Evolutionary conservation across 2,797 vertebrate genomes (phyloP).

Genomic region (Sebastes cheni): DNA sequence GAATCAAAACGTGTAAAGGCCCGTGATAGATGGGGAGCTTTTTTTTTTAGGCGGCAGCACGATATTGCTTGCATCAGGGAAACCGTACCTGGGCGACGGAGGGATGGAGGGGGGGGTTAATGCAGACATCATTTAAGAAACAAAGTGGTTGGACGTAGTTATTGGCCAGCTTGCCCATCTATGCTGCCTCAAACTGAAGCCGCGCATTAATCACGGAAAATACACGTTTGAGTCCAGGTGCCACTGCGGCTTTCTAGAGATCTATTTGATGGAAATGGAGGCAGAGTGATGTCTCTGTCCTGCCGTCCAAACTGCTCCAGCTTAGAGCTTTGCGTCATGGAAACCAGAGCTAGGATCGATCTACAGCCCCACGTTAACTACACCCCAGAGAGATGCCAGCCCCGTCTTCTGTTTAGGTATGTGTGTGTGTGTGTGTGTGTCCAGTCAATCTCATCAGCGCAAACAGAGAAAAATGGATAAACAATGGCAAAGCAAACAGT

Average conservation of each 20-base stretch:
- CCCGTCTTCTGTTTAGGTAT: conserved; percentile 74
- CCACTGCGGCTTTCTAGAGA: conserved; percentile 30
- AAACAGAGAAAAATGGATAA: conserved; percentile 81
- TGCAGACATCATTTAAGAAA: conserved; percentile 40
- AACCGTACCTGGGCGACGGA: conserved; percentile 10
- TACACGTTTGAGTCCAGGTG: conserved; percentile 21
- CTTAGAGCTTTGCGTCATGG: conserved; percentile 69
- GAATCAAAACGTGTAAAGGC: conserved; percentile 57
- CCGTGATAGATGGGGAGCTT: conserved; percentile 47
- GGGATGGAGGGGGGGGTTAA: conserved; percentile 20
- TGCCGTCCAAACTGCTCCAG: conserved; percentile 55
- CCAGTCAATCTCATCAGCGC: conserved; percentile 75
- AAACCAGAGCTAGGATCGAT: conserved; percentile 80
- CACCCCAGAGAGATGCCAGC: conserved; percentile 73
- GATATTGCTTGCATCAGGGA: conserved; percentile 53
- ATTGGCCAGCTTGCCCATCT: conserved; percentile 12
- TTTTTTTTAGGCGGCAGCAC: conserved; percentile 26
- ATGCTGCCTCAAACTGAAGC: conserved; percentile 33
- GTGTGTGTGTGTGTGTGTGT: conserved; percentile 41
- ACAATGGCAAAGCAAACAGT: conserved; percentile 78
- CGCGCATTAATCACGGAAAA: conserved; percentile 41
- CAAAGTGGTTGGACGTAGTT: conserved; percentile 28
- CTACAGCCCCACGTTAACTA: conserved; percentile 70
- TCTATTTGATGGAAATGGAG: conserved; percentile 54
- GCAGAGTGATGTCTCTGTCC: conserved; percentile 55